Percentiles rank a stretch among this genome's conserved stretches.
Conservation (phyloP, 2,797 vertebrate genomes). For the Fistularia tabacaria region DNA sequence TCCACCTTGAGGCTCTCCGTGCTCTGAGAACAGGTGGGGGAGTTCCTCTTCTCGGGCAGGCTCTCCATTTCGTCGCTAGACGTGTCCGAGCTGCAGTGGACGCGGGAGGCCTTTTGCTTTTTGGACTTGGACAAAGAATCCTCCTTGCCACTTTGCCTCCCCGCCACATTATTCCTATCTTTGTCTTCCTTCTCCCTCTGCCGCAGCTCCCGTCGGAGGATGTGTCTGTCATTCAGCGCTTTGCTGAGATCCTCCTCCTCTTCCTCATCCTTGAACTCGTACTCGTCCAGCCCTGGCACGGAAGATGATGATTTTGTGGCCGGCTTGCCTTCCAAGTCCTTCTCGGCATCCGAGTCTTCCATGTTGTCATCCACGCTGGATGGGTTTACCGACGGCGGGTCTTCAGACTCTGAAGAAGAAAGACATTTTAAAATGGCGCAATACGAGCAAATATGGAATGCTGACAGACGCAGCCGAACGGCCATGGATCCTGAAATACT, state of each 20-base stretch:
- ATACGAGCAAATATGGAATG: too few species aligned
- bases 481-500: too few species aligned
- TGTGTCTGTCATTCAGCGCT: constrained; percentile 88
- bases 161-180: constrained; percentile 81
- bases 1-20: constrained; percentile 82
- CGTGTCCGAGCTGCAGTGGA: constrained; percentile 92
- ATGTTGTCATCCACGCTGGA: constrained; percentile 94
- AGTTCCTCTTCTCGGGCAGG: constrained; percentile 82
- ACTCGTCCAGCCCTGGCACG: constrained; percentile 88
- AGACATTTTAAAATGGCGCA: background rate
- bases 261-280: constrained; percentile 98
- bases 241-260: constrained; percentile 88
- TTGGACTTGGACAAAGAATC: constrained; percentile 85
- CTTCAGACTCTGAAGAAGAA: constrained; percentile 87
- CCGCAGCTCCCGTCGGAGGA: constrained; percentile 86
- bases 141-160: constrained; percentile 83
- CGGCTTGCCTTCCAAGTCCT: constrained; percentile 86
- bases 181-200: constrained; percentile 86
- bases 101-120: constrained; percentile 84
- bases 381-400: constrained; percentile 89
- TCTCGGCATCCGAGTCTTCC: constrained; percentile 92
- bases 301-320: constrained; percentile 80
- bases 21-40: constrained; percentile 79
- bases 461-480: too few species aligned
- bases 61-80: constrained; percentile 93